Evolutionary conservation across 2,888 invertebrate genomes (phyloP).

Genomic region (Dasysyrphus tricinctus): DNA sequence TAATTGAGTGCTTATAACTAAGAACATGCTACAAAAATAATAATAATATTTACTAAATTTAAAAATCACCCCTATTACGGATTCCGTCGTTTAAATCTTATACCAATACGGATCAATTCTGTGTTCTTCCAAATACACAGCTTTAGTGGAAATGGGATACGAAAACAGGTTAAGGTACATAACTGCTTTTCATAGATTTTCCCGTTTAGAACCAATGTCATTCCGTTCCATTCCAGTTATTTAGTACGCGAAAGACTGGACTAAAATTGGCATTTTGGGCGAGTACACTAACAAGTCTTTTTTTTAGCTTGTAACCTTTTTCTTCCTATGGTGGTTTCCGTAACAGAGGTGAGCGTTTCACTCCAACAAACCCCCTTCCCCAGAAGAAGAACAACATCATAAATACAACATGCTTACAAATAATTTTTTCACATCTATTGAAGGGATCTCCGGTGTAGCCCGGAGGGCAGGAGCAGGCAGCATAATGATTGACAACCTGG

Average conservation of each 20-base stretch:
- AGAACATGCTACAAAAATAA: conserved; percentile 3
- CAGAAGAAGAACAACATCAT: conserved; percentile 6
- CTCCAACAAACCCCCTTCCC: conserved; percentile 56
- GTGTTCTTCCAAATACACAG: too few relatives aligned
- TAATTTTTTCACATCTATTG: conserved; percentile 87
- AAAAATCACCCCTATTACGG: background rate
- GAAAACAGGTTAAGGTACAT: too few relatives aligned
- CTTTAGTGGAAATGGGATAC: too few relatives aligned
- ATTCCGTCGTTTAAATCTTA: background rate
- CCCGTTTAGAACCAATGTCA: background rate
- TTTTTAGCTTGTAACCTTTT: background rate
- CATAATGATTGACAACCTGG: conserved; percentile 93
- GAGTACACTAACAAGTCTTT: background rate
- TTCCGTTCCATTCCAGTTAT: too few relatives aligned
- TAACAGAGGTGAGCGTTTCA: background rate
- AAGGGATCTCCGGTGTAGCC: conserved; percentile 93
- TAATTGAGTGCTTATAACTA: background rate
- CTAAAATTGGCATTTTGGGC: too few relatives aligned
- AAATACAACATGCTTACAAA: conserved; percentile 85
- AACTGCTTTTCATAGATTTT: too few relatives aligned
- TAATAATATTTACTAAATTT: background rate
- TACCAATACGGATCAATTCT: too few relatives aligned
- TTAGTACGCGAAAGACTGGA: too few relatives aligned
- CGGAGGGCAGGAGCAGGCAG: conserved; percentile 92
- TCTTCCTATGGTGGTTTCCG: background rate